A percentile compares a stretch with the other conserved stretches of the same genome.
These are phyloP conservation scores for Coracopsis vasa DNA, from an alignment of 2,113 vertebrate genomes.

Conservation along the genomic window DNA sequence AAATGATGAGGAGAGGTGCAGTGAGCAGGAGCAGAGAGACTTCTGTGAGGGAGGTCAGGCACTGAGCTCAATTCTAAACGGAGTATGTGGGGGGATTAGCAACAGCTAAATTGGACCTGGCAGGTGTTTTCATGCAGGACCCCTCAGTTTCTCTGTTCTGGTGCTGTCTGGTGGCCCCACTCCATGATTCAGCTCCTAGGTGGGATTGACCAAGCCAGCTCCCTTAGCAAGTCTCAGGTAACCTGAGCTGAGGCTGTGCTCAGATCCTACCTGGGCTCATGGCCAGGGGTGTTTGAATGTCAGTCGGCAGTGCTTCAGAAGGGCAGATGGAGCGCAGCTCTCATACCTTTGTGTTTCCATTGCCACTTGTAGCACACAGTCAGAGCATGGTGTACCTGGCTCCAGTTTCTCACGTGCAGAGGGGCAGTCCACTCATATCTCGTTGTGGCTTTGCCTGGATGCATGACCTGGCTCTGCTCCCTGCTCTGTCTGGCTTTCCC, in stretches of 20 bases:
- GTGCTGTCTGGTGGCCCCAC: neutral
- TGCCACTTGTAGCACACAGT: neutral
- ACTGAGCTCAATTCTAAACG: neutral
- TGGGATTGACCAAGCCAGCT: neutral
- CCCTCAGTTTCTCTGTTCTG: neutral
- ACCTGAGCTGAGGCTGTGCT: neutral
- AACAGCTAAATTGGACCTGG: neutral
- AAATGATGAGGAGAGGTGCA: neutral
- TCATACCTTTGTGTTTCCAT: neutral
- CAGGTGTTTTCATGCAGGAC: neutral
- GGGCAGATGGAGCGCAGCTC: neutral
- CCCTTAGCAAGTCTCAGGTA: neutral
- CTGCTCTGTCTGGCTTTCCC: neutral
- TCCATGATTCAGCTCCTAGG: neutral
- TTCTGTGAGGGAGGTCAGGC: neutral
- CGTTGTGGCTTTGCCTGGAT: neutral
- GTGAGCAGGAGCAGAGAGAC: neutral
- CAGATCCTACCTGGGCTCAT: neutral
- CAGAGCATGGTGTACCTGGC: neutral
- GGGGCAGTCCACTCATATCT: neutral
- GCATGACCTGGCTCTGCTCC: neutral
- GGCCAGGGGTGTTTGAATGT: neutral
- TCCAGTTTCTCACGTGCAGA: neutral
- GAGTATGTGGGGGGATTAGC: neutral
- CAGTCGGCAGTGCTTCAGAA: rapidly evolving